Base-by-base conservation (phyloP, 2,113 vertebrate species). In the Archocentrus centrarchus region DNA sequence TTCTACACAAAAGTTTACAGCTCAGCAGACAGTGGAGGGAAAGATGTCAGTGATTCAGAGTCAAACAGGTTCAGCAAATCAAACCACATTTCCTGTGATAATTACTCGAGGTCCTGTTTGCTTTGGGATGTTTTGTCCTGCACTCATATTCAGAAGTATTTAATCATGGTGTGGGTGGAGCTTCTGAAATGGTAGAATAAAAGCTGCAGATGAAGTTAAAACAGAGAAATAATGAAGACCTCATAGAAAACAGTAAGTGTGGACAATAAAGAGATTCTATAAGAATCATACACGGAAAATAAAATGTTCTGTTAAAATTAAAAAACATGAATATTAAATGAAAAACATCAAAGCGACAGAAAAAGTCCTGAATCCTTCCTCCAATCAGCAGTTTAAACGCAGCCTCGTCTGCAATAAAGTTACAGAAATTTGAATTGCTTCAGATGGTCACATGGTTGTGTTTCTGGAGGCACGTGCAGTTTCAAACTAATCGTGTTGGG, bases 261-360 rank as follows among this genome's bases (percentile, higher is more conserved):
- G 18, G 15, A 70, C 24, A 1, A 47, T 8, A 2, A 9, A 68
- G 18, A n/a, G 66, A 70, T 70, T 70, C 66, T 70, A 53, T 70
- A 20, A 70, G 66, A 70, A 70, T 15, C 66, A 53, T 53, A 70
- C 4, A 53, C 4, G 44, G 44, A 53, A 70, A 32, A 70, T 1
- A 11, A 70, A 47, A 30, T 17, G 15, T 0, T 22, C 8, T 0
- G 39, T 70, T 50, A 50, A 5, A 0, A 0, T 11, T 3, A 70
- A 53, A 53, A 47, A 14, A 47, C 44, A 13, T 3, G 8, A 0
- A 70, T 41, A 30, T 30, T 20, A 70, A 11, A 27, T 30, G 64
- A 68, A 2, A 11, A 41, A 41, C 5, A 5, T 32, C 32, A 41
- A 41, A 41, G 64, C 41, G 41, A 7, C 64, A 47, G 11, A 44